A percentile compares a stretch with the other conserved stretches of the same genome.
Evolutionary conservation across 2,797 vertebrate genomes (phyloP).

Genomic region (Typhlichthys eigenmanni): DNA sequence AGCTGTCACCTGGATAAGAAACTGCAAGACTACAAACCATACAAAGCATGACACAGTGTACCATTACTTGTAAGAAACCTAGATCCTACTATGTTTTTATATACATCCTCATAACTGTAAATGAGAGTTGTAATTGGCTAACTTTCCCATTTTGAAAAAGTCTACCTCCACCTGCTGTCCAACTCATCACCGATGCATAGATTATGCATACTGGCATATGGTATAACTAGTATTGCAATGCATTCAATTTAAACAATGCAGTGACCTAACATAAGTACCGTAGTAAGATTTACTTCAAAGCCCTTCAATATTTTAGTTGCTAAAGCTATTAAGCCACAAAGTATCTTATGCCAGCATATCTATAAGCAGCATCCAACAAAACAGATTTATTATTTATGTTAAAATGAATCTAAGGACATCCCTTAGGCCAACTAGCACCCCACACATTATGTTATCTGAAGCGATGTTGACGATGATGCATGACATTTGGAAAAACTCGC

Average conservation of each 20-base stretch:
- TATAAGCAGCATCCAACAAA: not conserved
- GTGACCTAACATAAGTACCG: too few species aligned
- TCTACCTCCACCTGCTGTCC: too few species aligned
- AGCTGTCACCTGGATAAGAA: conserved; percentile 21
- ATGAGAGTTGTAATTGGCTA: too few species aligned
- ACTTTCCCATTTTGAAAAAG: too few species aligned
- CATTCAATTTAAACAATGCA: too few species aligned
- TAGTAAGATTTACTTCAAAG: conserved; percentile 6
- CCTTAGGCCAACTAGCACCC: not conserved
- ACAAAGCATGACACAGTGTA: not conserved
- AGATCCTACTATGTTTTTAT: too few species aligned
- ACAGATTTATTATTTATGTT: not conserved
- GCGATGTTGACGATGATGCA: conserved; percentile 28
- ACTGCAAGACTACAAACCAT: not conserved
- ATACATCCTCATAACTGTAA: too few species aligned
- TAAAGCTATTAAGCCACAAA: conserved; percentile 21
- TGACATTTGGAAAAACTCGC: conserved; percentile 17
- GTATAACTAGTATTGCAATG: too few species aligned
- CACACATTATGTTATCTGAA: conserved; percentile 40
- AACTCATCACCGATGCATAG: too few species aligned
- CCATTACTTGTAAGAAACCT: too few species aligned
- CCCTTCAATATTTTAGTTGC: conserved; percentile 15
- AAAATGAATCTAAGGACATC: not conserved
- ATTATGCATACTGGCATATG: too few species aligned
- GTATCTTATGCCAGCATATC: too few species aligned